Percentiles rank a stretch among this genome's conserved stretches.
phyloP scores from a whole-genome alignment of 2,113 vertebrate genomes.

The Pseudorasbora parva region DNA sequence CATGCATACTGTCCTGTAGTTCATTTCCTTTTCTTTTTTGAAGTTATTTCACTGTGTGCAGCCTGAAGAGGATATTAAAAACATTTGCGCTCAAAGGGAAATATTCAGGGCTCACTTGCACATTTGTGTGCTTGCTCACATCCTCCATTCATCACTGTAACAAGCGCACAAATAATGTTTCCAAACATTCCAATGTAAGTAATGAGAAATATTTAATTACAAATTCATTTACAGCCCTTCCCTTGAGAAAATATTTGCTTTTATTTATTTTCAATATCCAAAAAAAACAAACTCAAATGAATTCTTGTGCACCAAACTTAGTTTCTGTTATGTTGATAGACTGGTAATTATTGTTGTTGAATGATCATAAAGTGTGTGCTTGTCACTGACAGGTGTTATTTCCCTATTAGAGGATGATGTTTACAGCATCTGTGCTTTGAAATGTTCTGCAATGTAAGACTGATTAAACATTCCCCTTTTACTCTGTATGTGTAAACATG shows the following conservation, averaged over 20 bases:
- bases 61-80: conserved; percentile 17
- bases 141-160: not conserved
- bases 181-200: conserved; percentile 9
- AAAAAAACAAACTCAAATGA: not conserved
- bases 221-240: not conserved
- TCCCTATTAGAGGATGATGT: conserved; percentile 46
- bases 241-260: not conserved
- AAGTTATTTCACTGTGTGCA: conserved; percentile 8
- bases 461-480: conserved; percentile 49
- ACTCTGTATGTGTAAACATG: conserved; percentile 55
- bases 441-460: conserved; percentile 47
- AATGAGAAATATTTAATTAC: not conserved
- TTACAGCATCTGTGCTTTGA: conserved; percentile 65
- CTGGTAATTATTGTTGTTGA: conserved; percentile 26
- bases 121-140: not conserved
- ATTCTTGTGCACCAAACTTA: not conserved
- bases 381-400: conserved; percentile 29
- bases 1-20: conserved; percentile 22
- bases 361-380: conserved; percentile 16
- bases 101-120: not conserved
- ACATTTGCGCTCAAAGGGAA: conserved; percentile 42
- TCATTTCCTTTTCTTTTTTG: not conserved
- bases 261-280: conserved; percentile 24
- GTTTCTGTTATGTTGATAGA: conserved; percentile 1
- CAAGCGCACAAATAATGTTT: not conserved